Evolutionary conservation across 2,113 vertebrate genomes (phyloP).

Genomic region (Gavialis gangeticus): DNA sequence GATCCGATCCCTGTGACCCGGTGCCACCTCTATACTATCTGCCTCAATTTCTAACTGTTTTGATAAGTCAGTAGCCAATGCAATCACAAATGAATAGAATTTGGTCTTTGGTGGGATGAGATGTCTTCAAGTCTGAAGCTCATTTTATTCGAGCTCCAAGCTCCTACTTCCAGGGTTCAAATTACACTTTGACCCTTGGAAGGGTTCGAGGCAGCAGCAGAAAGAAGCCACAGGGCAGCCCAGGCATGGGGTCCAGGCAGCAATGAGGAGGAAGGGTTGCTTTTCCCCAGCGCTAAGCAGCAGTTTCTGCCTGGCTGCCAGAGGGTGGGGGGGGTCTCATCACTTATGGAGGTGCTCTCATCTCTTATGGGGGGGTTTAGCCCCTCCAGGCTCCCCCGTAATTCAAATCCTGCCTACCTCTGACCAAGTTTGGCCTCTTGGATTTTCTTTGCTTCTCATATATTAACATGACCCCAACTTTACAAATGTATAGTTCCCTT

Average conservation of each 20-base stretch:
- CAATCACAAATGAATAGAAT: background rate
- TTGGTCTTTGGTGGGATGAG: rapidly evolving
- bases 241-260: too few species aligned
- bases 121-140: background rate
- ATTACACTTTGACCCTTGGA: background rate
- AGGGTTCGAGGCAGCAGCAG: background rate
- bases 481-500: background rate
- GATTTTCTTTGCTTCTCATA: background rate
- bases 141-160: background rate
- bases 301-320: too few species aligned
- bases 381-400: too few species aligned
- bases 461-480: rapidly evolving
- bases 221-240: too few species aligned
- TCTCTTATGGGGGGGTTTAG: too few species aligned
- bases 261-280: too few species aligned
- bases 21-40: background rate
- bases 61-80: background rate
- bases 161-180: background rate
- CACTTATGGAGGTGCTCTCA: too few species aligned
- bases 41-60: background rate
- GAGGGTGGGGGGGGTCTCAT: too few species aligned
- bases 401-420: too few species aligned
- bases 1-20: rapidly evolving
- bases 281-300: too few species aligned
- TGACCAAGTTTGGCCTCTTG: background rate